A percentile compares a stretch with the other conserved stretches of the same genome.
These are phyloP conservation scores for Rhaphigaster nebulosa DNA, from an alignment of 2,888 invertebrate genomes.

Conservation along the genomic window DNA sequence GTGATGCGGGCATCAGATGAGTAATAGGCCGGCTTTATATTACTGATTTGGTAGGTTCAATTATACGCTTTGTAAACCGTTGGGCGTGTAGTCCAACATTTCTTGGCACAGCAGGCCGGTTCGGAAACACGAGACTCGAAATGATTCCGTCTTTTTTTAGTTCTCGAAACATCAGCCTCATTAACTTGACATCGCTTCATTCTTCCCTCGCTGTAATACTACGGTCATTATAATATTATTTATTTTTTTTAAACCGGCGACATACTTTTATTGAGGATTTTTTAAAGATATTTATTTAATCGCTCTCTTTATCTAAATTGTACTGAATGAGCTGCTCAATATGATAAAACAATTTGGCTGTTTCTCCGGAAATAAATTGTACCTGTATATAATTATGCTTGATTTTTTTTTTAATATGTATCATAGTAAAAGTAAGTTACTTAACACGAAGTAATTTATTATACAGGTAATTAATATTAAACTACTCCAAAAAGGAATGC, in stretches of 20 bases:
- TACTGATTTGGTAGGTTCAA: conserved; percentile 19
- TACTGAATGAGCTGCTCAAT: too few species aligned
- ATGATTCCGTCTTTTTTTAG: conserved; percentile 18
- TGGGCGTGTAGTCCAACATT: not conserved
- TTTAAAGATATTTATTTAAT: not conserved
- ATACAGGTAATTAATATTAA: too few species aligned
- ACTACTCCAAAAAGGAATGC: too few species aligned
- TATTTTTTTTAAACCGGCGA: not conserved
- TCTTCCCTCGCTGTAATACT: not conserved
- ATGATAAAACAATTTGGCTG: too few species aligned
- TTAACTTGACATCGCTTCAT: conserved; percentile 7
- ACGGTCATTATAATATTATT: not conserved
- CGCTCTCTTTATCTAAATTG: too few species aligned
- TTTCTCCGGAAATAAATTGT: too few species aligned
- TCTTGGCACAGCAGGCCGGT: not conserved
- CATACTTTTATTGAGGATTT: not conserved
- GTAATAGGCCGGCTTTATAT: not conserved
- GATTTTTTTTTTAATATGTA: too few species aligned
- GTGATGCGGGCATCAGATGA: not conserved
- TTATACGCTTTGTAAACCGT: conserved; percentile 28
- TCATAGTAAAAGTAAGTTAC: too few species aligned
- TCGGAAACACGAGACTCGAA: conserved; percentile 13
- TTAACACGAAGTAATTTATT: too few species aligned
- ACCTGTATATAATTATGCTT: too few species aligned
- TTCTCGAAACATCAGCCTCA: conserved; percentile 15